Evolutionary conservation across 2,113 vertebrate species (phyloP).

Genomic region (Vombatus ursinus): DNA sequence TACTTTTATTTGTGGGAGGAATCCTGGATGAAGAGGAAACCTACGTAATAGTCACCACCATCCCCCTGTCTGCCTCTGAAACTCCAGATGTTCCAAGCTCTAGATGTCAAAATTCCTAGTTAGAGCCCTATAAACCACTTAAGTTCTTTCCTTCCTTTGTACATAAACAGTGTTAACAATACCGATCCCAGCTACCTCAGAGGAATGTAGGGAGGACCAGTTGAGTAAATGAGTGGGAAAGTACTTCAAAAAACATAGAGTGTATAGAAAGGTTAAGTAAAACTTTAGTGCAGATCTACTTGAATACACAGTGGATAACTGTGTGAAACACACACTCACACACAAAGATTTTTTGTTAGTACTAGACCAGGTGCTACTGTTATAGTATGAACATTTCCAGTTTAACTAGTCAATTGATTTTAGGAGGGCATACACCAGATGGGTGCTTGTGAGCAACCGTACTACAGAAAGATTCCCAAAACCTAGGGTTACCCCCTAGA

Average conservation of each 20-base stretch:
- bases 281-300: neutral
- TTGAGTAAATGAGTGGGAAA: neutral
- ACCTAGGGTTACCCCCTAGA: neutral
- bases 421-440: neutral
- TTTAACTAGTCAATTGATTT: neutral
- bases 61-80: neutral
- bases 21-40: neutral
- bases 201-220: neutral
- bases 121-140: neutral
- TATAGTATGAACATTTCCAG: too few relatives aligned
- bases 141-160: neutral
- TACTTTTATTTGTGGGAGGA: too few relatives aligned
- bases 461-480: neutral
- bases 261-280: neutral
- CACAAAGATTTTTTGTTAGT: neutral
- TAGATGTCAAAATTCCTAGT: neutral
- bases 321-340: too few relatives aligned
- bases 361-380: neutral
- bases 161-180: neutral
- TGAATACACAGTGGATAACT: neutral
- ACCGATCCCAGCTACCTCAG: neutral
- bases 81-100: neutral
- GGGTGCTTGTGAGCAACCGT: neutral
- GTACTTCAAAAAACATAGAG: neutral
- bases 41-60: neutral